Percentiles rank a stretch among this genome's conserved stretches.
Evolutionary conservation across 2,113 vertebrate genomes (phyloP).

Genomic region (Nannobrachium achirus): DNA sequence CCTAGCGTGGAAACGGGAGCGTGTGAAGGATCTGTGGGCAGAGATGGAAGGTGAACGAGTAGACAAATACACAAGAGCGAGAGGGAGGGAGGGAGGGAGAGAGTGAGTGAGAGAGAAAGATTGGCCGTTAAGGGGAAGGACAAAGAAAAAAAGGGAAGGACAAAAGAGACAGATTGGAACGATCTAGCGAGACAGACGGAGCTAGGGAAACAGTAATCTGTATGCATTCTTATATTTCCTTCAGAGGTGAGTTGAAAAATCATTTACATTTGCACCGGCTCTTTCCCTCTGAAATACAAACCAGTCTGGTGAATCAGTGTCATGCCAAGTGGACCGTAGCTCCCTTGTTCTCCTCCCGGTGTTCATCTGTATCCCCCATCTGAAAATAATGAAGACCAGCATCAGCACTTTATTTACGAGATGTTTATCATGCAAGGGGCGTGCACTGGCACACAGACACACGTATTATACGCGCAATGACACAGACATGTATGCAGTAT

Average conservation of each 20-base stretch:
- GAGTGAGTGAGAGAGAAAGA: background rate
- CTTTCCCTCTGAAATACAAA: slow-evolving; percentile 29
- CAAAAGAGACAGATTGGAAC: background rate
- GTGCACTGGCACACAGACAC: slow-evolving; percentile 17
- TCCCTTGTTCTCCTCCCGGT: slow-evolving; percentile 36
- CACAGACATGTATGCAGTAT: background rate
- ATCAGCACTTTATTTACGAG: slow-evolving; percentile 67
- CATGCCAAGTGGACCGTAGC: slow-evolving; percentile 17
- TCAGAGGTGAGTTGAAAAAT: slow-evolving; percentile 18
- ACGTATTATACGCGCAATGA: slow-evolving; percentile 6
- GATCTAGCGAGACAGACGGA: background rate
- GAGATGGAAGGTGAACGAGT: background rate
- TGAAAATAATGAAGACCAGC: slow-evolving; percentile 70
- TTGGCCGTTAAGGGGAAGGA: background rate
- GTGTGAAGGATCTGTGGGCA: background rate
- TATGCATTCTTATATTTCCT: slow-evolving; percentile 20
- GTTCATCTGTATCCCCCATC: slow-evolving; percentile 62
- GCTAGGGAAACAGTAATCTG: background rate
- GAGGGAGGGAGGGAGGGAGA: background rate
- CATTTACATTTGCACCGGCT: background rate
- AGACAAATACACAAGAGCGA: slow-evolving; percentile 1
- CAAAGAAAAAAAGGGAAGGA: background rate
- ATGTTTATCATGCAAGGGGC: slow-evolving; percentile 61
- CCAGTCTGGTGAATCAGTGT: slow-evolving; percentile 34
- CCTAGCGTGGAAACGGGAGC: background rate